Conservation (phyloP, 2,888 invertebrate species). For the Teinopalpus imperialis region DNA sequence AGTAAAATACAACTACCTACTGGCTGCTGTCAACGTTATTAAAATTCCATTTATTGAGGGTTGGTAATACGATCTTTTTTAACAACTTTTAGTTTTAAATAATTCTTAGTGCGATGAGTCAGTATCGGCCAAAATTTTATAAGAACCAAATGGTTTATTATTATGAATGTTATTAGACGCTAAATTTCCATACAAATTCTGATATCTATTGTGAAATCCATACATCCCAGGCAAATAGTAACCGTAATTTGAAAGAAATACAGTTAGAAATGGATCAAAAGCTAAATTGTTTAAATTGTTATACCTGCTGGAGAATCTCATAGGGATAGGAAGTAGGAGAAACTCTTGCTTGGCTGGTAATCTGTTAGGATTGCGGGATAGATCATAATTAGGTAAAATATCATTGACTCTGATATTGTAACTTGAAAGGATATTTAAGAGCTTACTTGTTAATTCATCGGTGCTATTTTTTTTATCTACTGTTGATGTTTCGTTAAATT, state of each 20-base stretch:
- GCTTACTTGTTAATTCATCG: conserved; percentile 28
- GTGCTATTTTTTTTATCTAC: conserved; percentile 16
- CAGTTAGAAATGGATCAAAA: conserved; percentile 81
- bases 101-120: conserved; percentile 49
- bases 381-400: conserved; percentile 53
- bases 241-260: conserved; percentile 84
- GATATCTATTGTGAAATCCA: conserved; percentile 56
- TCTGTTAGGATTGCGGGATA: conserved; percentile 43
- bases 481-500: conserved; percentile 3
- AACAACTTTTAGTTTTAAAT: too few species aligned
- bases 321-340: conserved; percentile 34
- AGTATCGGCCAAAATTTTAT: conserved; percentile 77
- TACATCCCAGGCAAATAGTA: conserved; percentile 74
- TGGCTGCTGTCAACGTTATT: too few species aligned
- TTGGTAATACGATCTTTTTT: too few species aligned
- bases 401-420: conserved; percentile 58
- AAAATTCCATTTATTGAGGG: too few species aligned
- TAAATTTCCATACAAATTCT: conserved; percentile 82
- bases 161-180: conserved; percentile 86
- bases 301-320: conserved; percentile 48
- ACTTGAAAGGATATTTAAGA: conserved; percentile 48
- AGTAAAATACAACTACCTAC: too few species aligned
- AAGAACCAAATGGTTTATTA: conserved; percentile 84
- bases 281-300: conserved; percentile 82
- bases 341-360: conserved; percentile 31